Conservation (phyloP, 2,113 vertebrate species). For the Lethenteron reissneri region DNA sequence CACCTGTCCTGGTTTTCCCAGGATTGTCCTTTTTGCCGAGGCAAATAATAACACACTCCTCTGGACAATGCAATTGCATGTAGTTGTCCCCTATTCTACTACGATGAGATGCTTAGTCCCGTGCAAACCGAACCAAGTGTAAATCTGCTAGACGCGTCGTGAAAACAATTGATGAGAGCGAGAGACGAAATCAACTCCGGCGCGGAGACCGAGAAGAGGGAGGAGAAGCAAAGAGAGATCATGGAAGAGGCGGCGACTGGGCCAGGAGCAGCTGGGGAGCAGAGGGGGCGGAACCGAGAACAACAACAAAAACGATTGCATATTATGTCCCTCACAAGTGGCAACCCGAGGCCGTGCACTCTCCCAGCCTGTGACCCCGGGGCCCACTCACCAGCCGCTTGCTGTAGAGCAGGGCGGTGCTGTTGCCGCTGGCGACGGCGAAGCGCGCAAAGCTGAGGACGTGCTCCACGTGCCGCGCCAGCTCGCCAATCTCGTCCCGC, state of each 20-base stretch:
- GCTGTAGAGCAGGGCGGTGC: constrained; percentile 70
- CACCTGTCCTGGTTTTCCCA: too few species aligned
- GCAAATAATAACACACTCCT: too few species aligned
- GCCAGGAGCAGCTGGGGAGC: background rate
- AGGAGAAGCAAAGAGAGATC: background rate
- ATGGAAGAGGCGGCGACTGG: background rate
- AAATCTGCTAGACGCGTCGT: background rate
- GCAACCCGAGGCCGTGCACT: too few species aligned
- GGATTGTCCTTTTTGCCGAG: too few species aligned
- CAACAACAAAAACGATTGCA: too few species aligned
- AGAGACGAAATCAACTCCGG: background rate
- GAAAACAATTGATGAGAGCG: background rate
- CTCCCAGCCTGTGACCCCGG: too few species aligned
- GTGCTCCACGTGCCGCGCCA: constrained; percentile 71
- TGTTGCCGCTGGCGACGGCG: constrained; percentile 80
- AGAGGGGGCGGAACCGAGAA: background rate
- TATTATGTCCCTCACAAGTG: too few species aligned
- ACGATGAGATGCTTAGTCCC: too few species aligned
- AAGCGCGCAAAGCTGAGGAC: constrained; percentile 90
- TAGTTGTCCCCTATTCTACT: too few species aligned
- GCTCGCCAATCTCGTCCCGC: constrained; percentile 55
- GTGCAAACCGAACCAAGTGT: too few species aligned
- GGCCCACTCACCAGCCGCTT: constrained; percentile 47
- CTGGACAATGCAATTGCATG: too few species aligned
- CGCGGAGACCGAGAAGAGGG: background rate